Evolutionary conservation across 2,113 vertebrate species (phyloP).

Genomic region (Hydropotes inermis): DNA sequence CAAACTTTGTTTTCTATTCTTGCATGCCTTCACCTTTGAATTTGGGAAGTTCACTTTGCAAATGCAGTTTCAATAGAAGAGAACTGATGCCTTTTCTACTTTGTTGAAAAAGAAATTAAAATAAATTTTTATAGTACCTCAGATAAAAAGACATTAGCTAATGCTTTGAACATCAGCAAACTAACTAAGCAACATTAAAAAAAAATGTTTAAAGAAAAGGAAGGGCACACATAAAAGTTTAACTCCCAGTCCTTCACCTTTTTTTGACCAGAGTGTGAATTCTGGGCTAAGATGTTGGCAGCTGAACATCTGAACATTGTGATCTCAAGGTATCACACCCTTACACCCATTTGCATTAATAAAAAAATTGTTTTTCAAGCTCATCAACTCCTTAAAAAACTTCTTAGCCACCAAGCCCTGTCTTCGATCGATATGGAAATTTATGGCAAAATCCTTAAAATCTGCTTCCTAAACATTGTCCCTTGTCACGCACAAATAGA

Average conservation of each 20-base stretch:
- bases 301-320: background rate
- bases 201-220: background rate
- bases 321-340: background rate
- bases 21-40: constrained; percentile 63
- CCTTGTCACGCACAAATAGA: background rate
- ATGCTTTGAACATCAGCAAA: background rate
- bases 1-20: constrained; percentile 68
- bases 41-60: constrained; percentile 53
- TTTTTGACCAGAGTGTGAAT: constrained; percentile 11
- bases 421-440: background rate
- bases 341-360: constrained; percentile 23
- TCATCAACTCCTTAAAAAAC: background rate
- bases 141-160: constrained; percentile 2
- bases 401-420: background rate
- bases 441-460: background rate
- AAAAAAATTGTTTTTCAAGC: background rate
- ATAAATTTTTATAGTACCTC: background rate
- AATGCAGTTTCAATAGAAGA: background rate
- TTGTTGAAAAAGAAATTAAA: constrained; percentile 15
- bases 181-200: background rate
- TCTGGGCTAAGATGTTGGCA: constrained; percentile 37
- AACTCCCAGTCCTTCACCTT: background rate
- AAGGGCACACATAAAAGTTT: background rate
- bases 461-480: background rate
- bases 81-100: background rate